Evolutionary conservation across 2,888 invertebrate genomes (phyloP), one percentile per base, ranked within the genome.

Genomic region (Pachymerium ferrugineum): DNA sequence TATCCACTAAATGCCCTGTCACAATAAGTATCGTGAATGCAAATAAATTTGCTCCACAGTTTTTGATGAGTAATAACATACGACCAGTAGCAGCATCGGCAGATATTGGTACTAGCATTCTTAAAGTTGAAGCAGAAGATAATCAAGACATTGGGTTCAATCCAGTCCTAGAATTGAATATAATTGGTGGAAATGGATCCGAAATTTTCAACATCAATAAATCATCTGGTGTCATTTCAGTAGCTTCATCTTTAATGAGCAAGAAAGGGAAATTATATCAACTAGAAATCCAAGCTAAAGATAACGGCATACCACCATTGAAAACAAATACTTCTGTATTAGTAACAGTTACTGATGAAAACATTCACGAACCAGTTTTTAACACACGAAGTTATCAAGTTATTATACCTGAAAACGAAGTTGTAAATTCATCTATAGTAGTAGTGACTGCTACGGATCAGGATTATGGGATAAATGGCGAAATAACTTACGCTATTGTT

Each of bases 371-470:
- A 0, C 97, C 97, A 0, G 88, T 88, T 72, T 97, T 96, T 80
- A 91, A 90, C 4, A 91, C 91, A 0, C 76, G 78, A 3, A 91
- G 91, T 78, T 94, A 94, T 81, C 92, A 94, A 85, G 94, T 93
- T 0, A 90, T 93, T 76, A 92, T 97, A 0, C 91, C 93, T 0
- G 96, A 97, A 85, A 94, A 94, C 82, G 93, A 93, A 80, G 91
- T 92, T 0, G 84, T 93, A 0, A 93, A 93, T 1, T 90, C 93
- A 0, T 89, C 91, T 0, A 93, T 97, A 77, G 83, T 94, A 3
- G 92, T 90, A 0, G 89, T 97, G 0, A 89, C 87, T 76, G 96
- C 96, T 3, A 88, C 89, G 0, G 97, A 97, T 81, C 87, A 87
- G 75, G 97, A 97, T 80, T 28, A 28, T 74, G 95, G 96, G 0